Conservation (phyloP, 2,797 vertebrate genomes). For the Potorous gilbertii region DNA sequence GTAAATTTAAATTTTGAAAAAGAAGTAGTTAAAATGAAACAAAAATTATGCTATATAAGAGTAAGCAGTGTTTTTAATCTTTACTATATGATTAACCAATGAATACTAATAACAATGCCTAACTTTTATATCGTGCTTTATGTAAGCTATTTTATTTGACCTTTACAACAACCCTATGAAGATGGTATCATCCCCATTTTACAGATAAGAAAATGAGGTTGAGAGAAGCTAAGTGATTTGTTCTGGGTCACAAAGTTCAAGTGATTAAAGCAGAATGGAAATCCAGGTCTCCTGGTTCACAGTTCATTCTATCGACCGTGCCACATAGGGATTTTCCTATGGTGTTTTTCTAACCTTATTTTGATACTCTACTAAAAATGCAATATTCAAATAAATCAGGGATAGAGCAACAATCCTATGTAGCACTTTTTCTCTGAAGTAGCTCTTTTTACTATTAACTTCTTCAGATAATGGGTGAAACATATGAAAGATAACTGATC, state of each 20-base stretch:
- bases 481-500: conserved; percentile 54
- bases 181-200: not conserved
- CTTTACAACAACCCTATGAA: conserved; percentile 22
- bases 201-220: conserved; percentile 16
- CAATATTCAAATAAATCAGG: conserved; percentile 12
- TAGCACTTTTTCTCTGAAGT: conserved; percentile 27
- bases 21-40: not conserved
- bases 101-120: not conserved
- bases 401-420: conserved; percentile 1
- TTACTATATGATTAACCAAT: not conserved
- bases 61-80: not conserved
- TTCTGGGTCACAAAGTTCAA: not conserved
- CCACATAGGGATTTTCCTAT: not conserved
- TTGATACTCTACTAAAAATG: conserved; percentile 18
- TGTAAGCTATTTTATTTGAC: conserved; percentile 7
- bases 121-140: not conserved
- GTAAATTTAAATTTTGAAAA: not conserved
- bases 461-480: conserved; percentile 44
- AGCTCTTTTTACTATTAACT: conserved; percentile 17
- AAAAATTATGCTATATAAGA: not conserved
- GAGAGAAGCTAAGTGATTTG: not conserved
- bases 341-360: not conserved
- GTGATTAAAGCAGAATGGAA: not conserved
- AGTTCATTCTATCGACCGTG: not conserved
- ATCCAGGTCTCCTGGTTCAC: not conserved